phyloP scores from a whole-genome alignment of 2,113 vertebrate species.

The Lynx canadensis region DNA sequence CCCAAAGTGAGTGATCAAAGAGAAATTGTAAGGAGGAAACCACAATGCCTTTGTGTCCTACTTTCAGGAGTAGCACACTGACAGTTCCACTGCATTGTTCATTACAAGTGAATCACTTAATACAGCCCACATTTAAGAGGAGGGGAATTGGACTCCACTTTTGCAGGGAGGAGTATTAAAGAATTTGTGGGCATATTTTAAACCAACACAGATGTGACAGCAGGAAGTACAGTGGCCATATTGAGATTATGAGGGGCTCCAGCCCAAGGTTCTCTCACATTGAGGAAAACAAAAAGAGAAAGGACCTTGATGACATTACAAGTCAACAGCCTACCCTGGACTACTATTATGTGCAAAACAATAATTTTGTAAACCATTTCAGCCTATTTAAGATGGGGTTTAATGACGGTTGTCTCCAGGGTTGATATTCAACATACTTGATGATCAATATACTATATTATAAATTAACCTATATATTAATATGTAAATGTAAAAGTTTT shows the following conservation, averaged over 20 bases:
- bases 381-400: background rate
- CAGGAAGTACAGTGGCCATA: background rate
- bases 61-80: background rate
- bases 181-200: background rate
- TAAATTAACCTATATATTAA: background rate
- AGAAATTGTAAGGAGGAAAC: background rate
- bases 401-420: background rate
- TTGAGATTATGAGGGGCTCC: background rate
- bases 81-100: background rate
- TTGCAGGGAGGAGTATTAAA: background rate
- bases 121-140: background rate
- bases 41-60: background rate
- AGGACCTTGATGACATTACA: background rate
- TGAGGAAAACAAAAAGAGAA: background rate
- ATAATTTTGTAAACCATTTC: background rate
- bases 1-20: background rate
- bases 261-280: background rate
- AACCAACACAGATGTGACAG: conserved; percentile 1
- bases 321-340: background rate
- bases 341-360: background rate
- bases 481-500: background rate
- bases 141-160: background rate
- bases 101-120: conserved; percentile 19
- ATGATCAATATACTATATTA: background rate
- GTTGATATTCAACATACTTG: background rate